Percentiles rank a stretch among this genome's conserved stretches.
These are phyloP conservation scores for Philaethria dido DNA, from an alignment of 2,888 invertebrate species.

Conservation along the genomic window DNA sequence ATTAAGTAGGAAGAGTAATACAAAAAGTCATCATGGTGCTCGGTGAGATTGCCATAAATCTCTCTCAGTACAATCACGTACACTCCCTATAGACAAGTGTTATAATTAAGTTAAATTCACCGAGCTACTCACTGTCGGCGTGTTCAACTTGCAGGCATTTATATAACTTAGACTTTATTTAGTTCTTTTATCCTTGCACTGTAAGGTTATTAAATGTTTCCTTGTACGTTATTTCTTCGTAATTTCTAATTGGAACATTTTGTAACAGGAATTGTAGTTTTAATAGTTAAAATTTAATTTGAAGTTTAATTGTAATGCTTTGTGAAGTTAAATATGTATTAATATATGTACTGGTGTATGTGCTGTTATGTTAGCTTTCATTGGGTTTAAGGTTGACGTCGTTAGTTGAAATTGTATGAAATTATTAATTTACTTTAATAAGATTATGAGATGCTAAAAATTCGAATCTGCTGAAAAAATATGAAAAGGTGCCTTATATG, in stretches of 20 bases:
- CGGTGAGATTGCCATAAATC: slow-evolving; percentile 79
- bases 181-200: slow-evolving; percentile 11
- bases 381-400: no score
- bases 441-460: no score
- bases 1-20: slow-evolving; percentile 75
- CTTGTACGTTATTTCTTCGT: slow-evolving; percentile 18
- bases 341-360: not conserved
- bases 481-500: no score
- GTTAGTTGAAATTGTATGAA: no score
- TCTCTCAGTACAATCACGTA: slow-evolving; percentile 69
- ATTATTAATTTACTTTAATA: no score
- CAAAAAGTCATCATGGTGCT: slow-evolving; percentile 71
- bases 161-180: slow-evolving; percentile 26
- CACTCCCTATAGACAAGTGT: slow-evolving; percentile 73
- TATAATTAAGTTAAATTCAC: slow-evolving; percentile 77
- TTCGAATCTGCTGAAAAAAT: no score
- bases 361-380: no score
- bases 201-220: slow-evolving; percentile 16
- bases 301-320: not conserved
- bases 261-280: slow-evolving; percentile 5
- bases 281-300: slow-evolving; percentile 9
- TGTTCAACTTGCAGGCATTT: slow-evolving; percentile 19
- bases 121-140: slow-evolving; percentile 55
- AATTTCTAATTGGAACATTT: slow-evolving; percentile 21
- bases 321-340: not conserved